Conservation (phyloP, 92 coral and sea anemone genomes). For the Hydrozoanthus gracilis region DNA sequence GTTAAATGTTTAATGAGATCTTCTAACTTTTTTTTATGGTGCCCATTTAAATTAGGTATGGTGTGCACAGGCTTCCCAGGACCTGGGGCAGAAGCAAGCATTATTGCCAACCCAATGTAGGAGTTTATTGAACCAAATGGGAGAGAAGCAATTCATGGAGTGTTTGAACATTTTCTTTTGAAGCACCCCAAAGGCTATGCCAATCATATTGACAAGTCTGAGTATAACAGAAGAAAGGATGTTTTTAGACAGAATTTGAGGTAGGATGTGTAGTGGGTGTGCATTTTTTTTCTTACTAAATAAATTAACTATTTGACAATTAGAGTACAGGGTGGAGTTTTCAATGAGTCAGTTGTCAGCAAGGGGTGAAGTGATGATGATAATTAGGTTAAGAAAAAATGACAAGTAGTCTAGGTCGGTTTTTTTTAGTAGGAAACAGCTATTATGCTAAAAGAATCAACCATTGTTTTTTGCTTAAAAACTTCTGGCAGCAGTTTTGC, state of each 20-base stretch:
- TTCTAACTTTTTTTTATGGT: neutral
- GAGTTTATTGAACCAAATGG: slow-evolving; percentile 88
- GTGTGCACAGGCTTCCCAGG: slow-evolving; percentile 96
- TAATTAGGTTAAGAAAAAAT: too few species aligned
- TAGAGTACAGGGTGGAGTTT: neutral
- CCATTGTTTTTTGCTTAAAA: too few species aligned
- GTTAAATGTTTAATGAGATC: too few species aligned
- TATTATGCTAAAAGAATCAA: too few species aligned
- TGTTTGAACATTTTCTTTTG: slow-evolving; percentile 81
- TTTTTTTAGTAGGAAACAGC: too few species aligned
- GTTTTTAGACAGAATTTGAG: slow-evolving; percentile 92
- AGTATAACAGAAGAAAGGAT: slow-evolving; percentile 72
- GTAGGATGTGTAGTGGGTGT: slow-evolving; percentile 39
- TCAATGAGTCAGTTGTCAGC: too few species aligned
- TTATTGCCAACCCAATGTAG: slow-evolving; percentile 94
- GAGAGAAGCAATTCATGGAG: slow-evolving; percentile 63
- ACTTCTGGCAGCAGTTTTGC: too few species aligned
- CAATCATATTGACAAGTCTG: slow-evolving; percentile 60
- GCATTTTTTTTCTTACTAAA: neutral
- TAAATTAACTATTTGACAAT: neutral
- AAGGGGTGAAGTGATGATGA: too few species aligned
- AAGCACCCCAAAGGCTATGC: slow-evolving; percentile 81
- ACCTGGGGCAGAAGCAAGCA: slow-evolving; percentile 83
- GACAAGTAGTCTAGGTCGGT: too few species aligned
- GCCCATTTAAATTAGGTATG: slow-evolving; percentile 63